Evolutionary conservation across 2,797 vertebrate genomes (phyloP).

Genomic region (Aphelocoma californica): DNA sequence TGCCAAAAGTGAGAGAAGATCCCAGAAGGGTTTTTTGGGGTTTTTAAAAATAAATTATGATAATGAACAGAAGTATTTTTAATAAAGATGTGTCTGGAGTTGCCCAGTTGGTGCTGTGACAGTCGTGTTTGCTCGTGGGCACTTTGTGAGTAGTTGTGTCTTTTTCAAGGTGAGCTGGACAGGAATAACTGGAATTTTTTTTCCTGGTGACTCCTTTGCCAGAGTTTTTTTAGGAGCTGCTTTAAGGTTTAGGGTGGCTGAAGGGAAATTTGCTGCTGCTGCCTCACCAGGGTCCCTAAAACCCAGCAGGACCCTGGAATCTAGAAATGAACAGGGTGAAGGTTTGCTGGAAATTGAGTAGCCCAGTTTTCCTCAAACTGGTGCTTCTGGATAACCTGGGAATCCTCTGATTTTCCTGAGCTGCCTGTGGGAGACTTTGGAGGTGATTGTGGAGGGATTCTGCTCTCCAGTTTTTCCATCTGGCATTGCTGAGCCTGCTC

Average conservation of each 20-base stretch:
- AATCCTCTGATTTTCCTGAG: background rate
- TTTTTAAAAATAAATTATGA: background rate
- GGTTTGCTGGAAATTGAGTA: background rate
- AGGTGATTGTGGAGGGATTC: background rate
- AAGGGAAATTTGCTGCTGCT: background rate
- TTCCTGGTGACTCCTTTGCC: background rate
- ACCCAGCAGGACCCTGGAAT: no score
- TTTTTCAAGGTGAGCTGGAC: background rate
- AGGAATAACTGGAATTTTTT: background rate
- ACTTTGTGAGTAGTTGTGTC: background rate
- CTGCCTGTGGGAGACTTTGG: fast-evolving
- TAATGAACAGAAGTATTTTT: background rate
- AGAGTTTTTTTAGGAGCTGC: background rate
- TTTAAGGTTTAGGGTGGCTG: background rate
- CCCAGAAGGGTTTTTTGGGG: fast-evolving
- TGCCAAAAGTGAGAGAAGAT: background rate
- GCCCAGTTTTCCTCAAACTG: background rate
- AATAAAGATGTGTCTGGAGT: background rate
- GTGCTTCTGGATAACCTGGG: background rate
- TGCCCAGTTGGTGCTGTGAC: background rate
- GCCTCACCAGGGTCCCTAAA: background rate
- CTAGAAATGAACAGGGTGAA: background rate
- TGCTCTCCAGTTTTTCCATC: background rate
- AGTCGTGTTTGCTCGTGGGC: background rate
- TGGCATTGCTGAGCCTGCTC: conserved; percentile 47